Evolutionary conservation across 1,140 invertebrate species (phyloP).

Genomic region (Macrocentrus cingulum): DNA sequence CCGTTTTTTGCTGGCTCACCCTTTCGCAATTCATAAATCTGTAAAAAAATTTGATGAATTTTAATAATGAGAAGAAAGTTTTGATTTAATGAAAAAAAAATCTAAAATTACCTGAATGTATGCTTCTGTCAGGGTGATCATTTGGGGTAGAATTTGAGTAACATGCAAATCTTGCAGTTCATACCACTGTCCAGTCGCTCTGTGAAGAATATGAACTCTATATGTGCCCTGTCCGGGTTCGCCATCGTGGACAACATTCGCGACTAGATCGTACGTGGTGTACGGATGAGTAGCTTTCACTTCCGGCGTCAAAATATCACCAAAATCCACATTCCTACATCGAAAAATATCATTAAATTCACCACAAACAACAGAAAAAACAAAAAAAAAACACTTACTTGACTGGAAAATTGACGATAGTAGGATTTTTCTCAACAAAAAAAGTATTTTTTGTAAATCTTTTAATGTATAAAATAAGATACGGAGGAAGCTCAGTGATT

Average conservation of each 20-base stretch:
- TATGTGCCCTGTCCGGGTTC: constrained; percentile 93
- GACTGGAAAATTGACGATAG: constrained; percentile 99
- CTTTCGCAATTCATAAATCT: constrained; percentile 54
- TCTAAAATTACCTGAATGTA: constrained; percentile 82
- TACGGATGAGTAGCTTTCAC: constrained; percentile 76
- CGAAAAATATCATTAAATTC: no score
- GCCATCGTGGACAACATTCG: constrained; percentile 98
- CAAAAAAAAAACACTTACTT: constrained; percentile 70
- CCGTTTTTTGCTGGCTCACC: constrained; percentile 36
- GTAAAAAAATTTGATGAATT: constrained; percentile 24
- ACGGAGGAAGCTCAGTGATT: constrained; percentile 92
- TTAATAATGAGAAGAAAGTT: constrained; percentile 4
- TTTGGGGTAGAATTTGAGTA: constrained; percentile 96
- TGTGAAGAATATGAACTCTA: constrained; percentile 93
- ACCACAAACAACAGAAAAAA: neutral
- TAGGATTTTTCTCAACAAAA: constrained; percentile 98
- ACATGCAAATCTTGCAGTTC: constrained; percentile 99
- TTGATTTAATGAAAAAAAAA: constrained; percentile 2
- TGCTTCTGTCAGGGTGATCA: constrained; percentile 98
- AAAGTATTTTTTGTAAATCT: constrained; percentile 99
- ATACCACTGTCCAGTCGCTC: constrained; percentile 84
- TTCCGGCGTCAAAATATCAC: constrained; percentile 89
- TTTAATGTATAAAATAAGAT: constrained; percentile 96
- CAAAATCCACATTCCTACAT: constrained; percentile 92
- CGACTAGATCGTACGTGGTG: constrained; percentile 93